phyloP scores from a whole-genome alignment of 2,888 invertebrate species.

The Volucella inflata region DNA sequence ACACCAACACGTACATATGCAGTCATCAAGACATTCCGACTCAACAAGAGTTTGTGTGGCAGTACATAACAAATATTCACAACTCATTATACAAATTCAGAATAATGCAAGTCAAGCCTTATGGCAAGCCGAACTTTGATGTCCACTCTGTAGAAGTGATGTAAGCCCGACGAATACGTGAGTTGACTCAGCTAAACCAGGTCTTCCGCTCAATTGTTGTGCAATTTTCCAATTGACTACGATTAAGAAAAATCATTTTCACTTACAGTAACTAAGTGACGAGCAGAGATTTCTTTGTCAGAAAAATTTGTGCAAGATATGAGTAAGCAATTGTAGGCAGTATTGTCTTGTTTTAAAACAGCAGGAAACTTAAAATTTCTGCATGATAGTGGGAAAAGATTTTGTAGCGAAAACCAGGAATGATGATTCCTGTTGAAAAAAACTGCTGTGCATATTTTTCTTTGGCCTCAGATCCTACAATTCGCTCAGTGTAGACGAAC shows the following conservation, averaged over 20 bases:
- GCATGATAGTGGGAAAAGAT: too few species aligned
- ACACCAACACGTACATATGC: constrained; percentile 27
- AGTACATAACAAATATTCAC: constrained; percentile 43
- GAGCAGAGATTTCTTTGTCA: constrained; percentile 16
- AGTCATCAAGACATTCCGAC: constrained; percentile 43
- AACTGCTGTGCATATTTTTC: too few species aligned
- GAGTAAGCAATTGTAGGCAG: not conserved
- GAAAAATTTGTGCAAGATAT: constrained; percentile 4
- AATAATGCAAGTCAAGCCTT: constrained; percentile 45
- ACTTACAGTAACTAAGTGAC: constrained; percentile 28
- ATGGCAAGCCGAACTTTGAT: constrained; percentile 54
- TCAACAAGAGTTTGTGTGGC: constrained; percentile 31
- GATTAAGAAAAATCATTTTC: constrained; percentile 66
- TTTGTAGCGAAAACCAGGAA: too few species aligned
- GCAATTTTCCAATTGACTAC: constrained; percentile 72
- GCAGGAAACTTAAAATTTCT: too few species aligned
- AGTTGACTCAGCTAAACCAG: constrained; percentile 62
- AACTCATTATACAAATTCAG: constrained; percentile 60
- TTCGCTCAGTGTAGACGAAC: too few species aligned
- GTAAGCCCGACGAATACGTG: constrained; percentile 57
- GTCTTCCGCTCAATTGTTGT: constrained; percentile 63
- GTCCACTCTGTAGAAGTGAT: constrained; percentile 34
- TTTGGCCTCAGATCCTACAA: too few species aligned
- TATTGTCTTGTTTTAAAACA: too few species aligned
- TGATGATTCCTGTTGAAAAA: too few species aligned